Base-by-base conservation (phyloP, 2,888 invertebrate species). In the Nipponacmea schrenckii region DNA sequence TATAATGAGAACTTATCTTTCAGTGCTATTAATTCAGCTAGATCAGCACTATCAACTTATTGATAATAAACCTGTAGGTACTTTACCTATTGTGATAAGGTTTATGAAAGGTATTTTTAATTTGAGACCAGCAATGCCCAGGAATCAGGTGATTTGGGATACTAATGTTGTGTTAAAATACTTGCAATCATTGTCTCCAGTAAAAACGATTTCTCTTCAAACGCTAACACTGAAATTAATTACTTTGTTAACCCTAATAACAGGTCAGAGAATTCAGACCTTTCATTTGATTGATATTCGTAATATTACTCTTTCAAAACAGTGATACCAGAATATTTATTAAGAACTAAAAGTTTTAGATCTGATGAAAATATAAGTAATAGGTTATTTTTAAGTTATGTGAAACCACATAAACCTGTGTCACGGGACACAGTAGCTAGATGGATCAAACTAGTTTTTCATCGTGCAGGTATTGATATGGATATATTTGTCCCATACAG, bases 21-120 rank as follows among this genome's bases (percentile, higher is more conserved):
- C 39, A 56, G 56, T 15, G 17, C 69, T 15, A 63, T 71, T 48
- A 65, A 65, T 64, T 7, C 44, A 20, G 73, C 73, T 20, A 62
- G 69, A 50, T 69, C 62, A 26, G 64, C 65, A 26, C 24, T 72
- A 1, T 50, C 56, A 56, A 50, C 15, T 26, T 56, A n/a, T n/a
- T n/a, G n/a, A n/a, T n/a, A n/a, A n/a, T n/a, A n/a, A n/a, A n/a
- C n/a, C n/a, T n/a, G n/a, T 72, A 24, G 48, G 48, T 17, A 48
- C 48, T 17, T 17, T 48, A 17, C 48, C 48, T 17, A n/a, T 48
- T 2, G n/a, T 48, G 14, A n/a, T 48, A n/a, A 14, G 48, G 2
- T 48, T 48, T 48, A 48, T 48, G 56, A 56, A n/a, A 56, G 56
- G 56, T 56, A 24, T 56, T 20, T 50, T 50, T 50, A 50, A n/a